phyloP scores from a whole-genome alignment of 2,888 invertebrate species.

The Stratiomys singularior region DNA sequence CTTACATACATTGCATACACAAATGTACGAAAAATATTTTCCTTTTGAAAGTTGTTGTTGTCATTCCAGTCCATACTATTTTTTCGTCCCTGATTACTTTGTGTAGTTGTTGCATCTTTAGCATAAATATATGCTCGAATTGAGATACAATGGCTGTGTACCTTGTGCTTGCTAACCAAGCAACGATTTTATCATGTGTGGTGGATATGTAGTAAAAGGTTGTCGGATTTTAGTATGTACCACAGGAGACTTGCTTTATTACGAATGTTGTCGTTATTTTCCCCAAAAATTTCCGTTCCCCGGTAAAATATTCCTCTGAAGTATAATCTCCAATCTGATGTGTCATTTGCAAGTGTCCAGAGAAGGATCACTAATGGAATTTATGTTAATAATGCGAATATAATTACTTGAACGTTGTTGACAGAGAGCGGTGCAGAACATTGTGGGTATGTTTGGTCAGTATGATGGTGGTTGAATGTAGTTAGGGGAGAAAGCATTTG shows the following conservation, averaged over 20 bases:
- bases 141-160: slow-evolving; percentile 26
- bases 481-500: too few species aligned
- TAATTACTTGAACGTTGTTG: slow-evolving; percentile 53
- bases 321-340: slow-evolving; percentile 50
- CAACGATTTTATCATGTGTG: neutral
- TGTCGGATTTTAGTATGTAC: slow-evolving; percentile 26
- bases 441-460: too few species aligned
- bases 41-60: slow-evolving; percentile 20
- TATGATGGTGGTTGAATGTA: too few species aligned
- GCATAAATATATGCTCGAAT: slow-evolving; percentile 25
- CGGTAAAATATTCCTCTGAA: slow-evolving; percentile 40
- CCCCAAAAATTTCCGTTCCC: slow-evolving; percentile 1
- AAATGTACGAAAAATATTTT: neutral
- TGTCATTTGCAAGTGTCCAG: slow-evolving; percentile 52
- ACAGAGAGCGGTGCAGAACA: neutral
- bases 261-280: slow-evolving; percentile 24
- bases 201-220: neutral
- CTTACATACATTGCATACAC: neutral
- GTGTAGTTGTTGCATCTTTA: slow-evolving; percentile 39
- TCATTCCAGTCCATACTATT: neutral
- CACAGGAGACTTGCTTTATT: slow-evolving; percentile 34
- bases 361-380: slow-evolving; percentile 55
- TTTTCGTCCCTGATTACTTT: slow-evolving; percentile 34
- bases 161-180: neutral
- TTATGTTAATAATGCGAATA: slow-evolving; percentile 57